A percentile compares a stretch with the other conserved stretches of the same genome.
These are phyloP conservation scores for Stenolophus ochropezus DNA, from an alignment of 2,888 invertebrate genomes.

Conservation along the genomic window DNA sequence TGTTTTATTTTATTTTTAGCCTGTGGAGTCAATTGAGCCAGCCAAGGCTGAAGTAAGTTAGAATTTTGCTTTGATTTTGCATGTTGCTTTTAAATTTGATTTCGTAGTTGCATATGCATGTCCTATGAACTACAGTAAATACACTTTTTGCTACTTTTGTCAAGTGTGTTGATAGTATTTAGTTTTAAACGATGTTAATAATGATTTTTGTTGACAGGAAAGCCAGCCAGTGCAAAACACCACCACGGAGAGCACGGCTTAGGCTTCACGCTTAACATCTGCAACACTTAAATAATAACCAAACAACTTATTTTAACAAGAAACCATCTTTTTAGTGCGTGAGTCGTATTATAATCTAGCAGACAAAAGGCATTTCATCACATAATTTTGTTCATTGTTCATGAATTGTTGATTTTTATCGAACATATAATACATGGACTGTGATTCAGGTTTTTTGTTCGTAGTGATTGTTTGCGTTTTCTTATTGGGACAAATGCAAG, in stretches of 20 bases:
- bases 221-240: constrained; percentile 78
- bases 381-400: constrained; percentile 56
- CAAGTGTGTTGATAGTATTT: too few relatives aligned
- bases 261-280: constrained; percentile 67
- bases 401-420: constrained; percentile 47
- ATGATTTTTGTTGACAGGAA: constrained; percentile 71
- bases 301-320: constrained; percentile 70
- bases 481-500: constrained; percentile 20
- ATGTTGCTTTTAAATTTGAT: background rate
- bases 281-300: constrained; percentile 67
- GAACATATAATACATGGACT: constrained; percentile 53
- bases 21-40: constrained; percentile 71
- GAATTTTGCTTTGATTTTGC: constrained; percentile 23
- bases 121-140: too few relatives aligned
- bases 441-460: constrained; percentile 52
- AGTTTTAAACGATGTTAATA: too few relatives aligned
- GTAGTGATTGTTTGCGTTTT: constrained; percentile 50
- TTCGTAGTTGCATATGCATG: too few relatives aligned
- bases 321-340: constrained; percentile 72
- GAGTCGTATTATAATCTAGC: constrained; percentile 70
- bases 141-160: too few relatives aligned
- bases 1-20: constrained; percentile 68
- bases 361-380: constrained; percentile 73
- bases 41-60: constrained; percentile 71
- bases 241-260: constrained; percentile 79